A percentile compares a stretch with the other conserved stretches of the same genome.
Evolutionary conservation across 37 sponge, comb jelly and placozoan species (phyloP).

Genomic region (Chondrilla cf. caribensis): DNA sequence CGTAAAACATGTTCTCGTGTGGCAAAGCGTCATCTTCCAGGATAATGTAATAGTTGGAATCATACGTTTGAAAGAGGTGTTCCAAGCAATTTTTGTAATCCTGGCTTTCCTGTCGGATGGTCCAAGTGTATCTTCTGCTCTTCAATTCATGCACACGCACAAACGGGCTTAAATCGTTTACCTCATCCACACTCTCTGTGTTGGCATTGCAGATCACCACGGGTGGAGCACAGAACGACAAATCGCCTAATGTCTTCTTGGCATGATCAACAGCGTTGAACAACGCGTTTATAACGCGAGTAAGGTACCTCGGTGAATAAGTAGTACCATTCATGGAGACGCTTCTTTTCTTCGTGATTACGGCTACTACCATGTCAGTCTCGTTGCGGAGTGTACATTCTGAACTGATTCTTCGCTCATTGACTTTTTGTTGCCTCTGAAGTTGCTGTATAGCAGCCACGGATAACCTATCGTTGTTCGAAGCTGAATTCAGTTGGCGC

Average conservation of each 20-base stretch:
- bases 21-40: background rate
- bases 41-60: background rate
- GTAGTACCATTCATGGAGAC: background rate
- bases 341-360: background rate
- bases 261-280: background rate
- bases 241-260: too few species aligned
- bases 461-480: background rate
- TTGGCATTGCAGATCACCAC: background rate
- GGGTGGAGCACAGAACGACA: background rate
- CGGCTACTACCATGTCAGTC: background rate
- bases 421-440: background rate
- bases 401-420: background rate
- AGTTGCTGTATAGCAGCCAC: background rate
- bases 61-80: background rate
- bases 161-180: background rate
- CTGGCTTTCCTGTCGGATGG: background rate
- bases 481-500: background rate
- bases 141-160: background rate
- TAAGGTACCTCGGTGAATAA: background rate
- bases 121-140: background rate
- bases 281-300: background rate
- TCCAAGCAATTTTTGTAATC: background rate
- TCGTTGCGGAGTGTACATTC: background rate
- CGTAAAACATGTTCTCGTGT: background rate
- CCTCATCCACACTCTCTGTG: background rate